Evolutionary conservation across 2,888 invertebrate species (phyloP), one percentile per base, ranked within the genome.

Genomic region (Brenthis daphne): DNA sequence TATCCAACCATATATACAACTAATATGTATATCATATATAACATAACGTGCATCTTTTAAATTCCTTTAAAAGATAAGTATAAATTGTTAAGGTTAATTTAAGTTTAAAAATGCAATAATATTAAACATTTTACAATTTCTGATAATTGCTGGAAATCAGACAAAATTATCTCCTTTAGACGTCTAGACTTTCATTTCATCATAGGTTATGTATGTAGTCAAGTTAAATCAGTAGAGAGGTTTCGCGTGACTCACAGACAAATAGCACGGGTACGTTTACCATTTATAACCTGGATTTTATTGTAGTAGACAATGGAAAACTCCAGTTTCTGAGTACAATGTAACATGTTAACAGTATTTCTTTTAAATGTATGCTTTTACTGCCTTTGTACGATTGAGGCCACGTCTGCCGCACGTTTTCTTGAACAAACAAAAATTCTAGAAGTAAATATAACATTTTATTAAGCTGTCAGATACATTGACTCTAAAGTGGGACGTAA

Each of bases 341-440:
- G 57, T 53, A 58, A 64, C 67, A 64, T 58, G 64, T 58, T 64
- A 68, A 64, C 68, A 58, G 54, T 58, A 68, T 68, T 64, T 64
- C 57, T 64, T 68, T 68, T 57, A 68, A 58, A 54, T 43, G 64
- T 64, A 57, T 13, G 58, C 68, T 68, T 54, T 64, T 68, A 57
- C 57, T 64, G 68, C 57, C 68, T 54, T 68, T 68, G 68, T 68
- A 47, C 47, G 64, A 68, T 64, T 24, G 64, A 48, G 68, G 68
- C 53, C 68, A 57, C 64, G 63, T 24, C 57, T 63, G 63, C 58
- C 14, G 43, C 68, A 58, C 58, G 64, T 64, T 68, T 16, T 57
- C 64, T 57, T 64, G 29, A 53, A 54, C 68, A 64, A 64, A 58
- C 47, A 64, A 51, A 64, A 57, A 58, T 57, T 14, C 50, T 50